phyloP scores from a whole-genome alignment of 2,888 invertebrate species.

The Belgica antarctica region DNA sequence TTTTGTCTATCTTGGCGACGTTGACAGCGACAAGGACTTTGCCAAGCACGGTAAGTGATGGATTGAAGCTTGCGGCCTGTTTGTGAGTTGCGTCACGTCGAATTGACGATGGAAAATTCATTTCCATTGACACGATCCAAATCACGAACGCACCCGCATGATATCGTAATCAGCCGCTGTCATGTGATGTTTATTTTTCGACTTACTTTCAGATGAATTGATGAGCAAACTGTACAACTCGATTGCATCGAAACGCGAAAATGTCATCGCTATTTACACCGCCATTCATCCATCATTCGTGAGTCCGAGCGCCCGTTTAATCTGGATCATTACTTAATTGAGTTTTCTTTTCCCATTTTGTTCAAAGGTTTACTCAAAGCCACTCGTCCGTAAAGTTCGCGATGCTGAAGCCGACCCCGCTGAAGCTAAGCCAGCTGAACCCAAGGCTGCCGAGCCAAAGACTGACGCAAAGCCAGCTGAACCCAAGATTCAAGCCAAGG shows the following conservation, averaged over 20 bases:
- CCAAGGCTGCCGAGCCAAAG: background rate
- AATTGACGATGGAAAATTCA: too few species aligned
- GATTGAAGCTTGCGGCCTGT: too few species aligned
- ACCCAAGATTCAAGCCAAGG: too few species aligned
- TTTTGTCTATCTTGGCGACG: constrained; percentile 30
- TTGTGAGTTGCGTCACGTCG: too few species aligned
- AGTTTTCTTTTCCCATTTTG: too few species aligned
- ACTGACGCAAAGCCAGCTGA: constrained; percentile 8
- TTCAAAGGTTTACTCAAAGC: constrained; percentile 46
- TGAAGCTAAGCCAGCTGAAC: constrained; percentile 39
- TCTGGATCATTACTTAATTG: constrained; percentile 37
- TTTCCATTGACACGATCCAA: too few species aligned
- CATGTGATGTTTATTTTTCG: background rate
- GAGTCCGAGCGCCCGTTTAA: constrained; percentile 47
- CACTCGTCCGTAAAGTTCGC: constrained; percentile 46
- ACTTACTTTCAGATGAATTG: constrained; percentile 7
- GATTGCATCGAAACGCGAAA: constrained; percentile 49
- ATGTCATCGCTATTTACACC: constrained; percentile 61
- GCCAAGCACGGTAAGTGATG: constrained; percentile 30
- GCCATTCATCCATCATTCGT: constrained; percentile 57
- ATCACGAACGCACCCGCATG: too few species aligned
- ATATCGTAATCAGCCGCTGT: too few species aligned
- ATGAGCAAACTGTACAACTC: constrained; percentile 12
- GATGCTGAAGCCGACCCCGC: constrained; percentile 23
- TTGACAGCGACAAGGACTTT: constrained; percentile 2